These are phyloP conservation scores for Melanotus villosus DNA, from an alignment of 2,888 invertebrate species.

Conservation along the genomic window DNA sequence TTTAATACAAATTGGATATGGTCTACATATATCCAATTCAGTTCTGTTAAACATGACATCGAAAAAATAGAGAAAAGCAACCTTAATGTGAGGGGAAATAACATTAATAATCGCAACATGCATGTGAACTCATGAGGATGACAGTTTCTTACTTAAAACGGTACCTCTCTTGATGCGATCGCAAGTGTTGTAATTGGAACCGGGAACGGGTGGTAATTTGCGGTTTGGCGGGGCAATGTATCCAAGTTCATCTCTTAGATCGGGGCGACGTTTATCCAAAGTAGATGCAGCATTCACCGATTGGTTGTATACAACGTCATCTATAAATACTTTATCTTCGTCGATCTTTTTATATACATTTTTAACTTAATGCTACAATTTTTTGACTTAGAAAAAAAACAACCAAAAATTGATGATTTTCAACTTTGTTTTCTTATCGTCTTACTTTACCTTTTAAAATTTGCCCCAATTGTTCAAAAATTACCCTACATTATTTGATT, in stretches of 20 bases:
- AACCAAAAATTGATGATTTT: no score
- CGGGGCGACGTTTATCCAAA: slow-evolving; percentile 86
- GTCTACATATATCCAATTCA: slow-evolving; percentile 31
- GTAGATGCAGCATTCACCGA: slow-evolving; percentile 79
- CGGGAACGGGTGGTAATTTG: slow-evolving; percentile 92
- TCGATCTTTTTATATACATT: background rate
- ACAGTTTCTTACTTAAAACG: slow-evolving; percentile 85
- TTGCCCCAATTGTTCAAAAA: no score
- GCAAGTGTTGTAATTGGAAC: slow-evolving; percentile 94
- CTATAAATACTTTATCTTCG: slow-evolving; percentile 68
- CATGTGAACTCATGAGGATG: slow-evolving; percentile 38
- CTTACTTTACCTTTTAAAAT: no score
- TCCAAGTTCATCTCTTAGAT: slow-evolving; percentile 89
- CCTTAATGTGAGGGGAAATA: slow-evolving; percentile 21
- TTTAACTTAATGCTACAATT: no score
- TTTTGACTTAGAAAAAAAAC: no score
- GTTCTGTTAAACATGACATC: background rate
- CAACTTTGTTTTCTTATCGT: no score
- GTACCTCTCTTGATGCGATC: slow-evolving; percentile 95
- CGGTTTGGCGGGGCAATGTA: slow-evolving; percentile 95
- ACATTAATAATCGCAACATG: slow-evolving; percentile 34
- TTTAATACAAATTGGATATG: slow-evolving; percentile 16
- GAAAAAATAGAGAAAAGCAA: slow-evolving; percentile 14
- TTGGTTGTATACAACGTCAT: slow-evolving; percentile 93
- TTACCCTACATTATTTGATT: no score